Percentiles rank a stretch among this genome's conserved stretches.
Evolutionary conservation across 1,140 invertebrate species (phyloP).

Genomic region (Sitobion miscanthi): DNA sequence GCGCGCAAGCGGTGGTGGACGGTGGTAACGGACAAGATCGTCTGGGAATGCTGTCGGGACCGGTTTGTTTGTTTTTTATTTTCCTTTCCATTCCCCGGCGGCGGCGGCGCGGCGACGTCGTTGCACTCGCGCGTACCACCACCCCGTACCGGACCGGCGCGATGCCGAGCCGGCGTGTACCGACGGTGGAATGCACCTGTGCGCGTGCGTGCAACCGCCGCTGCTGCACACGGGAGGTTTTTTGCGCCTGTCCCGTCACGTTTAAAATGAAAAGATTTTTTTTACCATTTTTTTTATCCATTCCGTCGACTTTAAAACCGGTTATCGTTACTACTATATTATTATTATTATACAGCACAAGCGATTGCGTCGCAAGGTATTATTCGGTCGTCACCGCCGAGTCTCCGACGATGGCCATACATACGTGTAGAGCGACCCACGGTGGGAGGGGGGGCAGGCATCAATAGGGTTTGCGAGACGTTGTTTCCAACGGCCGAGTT

Average conservation of each 20-base stretch:
- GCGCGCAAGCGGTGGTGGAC: conserved; percentile 33
- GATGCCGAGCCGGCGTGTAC: too few relatives aligned
- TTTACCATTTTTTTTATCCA: background rate
- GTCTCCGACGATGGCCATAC: background rate
- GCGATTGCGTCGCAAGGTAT: background rate
- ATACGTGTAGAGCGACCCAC: too few relatives aligned
- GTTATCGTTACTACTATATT: background rate
- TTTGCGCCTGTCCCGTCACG: background rate
- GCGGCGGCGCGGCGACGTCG: background rate
- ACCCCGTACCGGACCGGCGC: background rate
- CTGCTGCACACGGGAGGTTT: conserved; percentile 16
- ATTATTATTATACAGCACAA: too few relatives aligned
- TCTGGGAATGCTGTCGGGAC: conserved; percentile 55
- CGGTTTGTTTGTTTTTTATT: conserved; percentile 40
- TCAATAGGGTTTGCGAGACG: background rate
- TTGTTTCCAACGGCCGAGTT: background rate
- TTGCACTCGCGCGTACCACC: conserved; percentile 1
- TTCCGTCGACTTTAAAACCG: conserved; percentile 4
- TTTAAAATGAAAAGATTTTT: background rate
- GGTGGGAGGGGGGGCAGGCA: background rate
- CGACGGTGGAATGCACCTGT: conserved; percentile 39
- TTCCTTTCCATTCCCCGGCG: conserved; percentile 22
- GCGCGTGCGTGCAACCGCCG: background rate
- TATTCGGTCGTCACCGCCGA: background rate
- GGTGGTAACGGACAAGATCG: conserved; percentile 52